phyloP scores from a whole-genome alignment of 2,113 vertebrate species.

The Albula goreensis region DNA sequence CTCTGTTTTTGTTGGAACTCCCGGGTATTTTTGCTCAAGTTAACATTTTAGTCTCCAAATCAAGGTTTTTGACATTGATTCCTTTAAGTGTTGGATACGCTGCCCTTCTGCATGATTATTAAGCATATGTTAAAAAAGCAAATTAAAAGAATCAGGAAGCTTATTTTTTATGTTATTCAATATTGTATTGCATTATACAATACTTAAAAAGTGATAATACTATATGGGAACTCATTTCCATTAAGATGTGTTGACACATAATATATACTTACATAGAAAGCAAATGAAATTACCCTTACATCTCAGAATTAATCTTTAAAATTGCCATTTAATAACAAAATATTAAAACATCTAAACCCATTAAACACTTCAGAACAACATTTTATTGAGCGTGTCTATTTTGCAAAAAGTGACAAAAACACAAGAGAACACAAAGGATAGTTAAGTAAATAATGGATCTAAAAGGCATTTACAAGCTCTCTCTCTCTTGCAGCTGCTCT shows the following conservation, averaged over 20 bases:
- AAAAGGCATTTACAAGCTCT: neutral
- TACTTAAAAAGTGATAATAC: neutral
- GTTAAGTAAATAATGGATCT: slow-evolving; percentile 14
- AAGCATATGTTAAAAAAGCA: neutral
- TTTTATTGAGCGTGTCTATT: neutral
- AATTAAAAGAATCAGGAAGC: neutral
- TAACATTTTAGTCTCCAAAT: neutral
- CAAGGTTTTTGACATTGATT: neutral
- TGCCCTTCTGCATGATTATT: neutral
- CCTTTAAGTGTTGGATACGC: neutral
- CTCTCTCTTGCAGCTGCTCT: neutral
- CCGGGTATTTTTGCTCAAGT: neutral
- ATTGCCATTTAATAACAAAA: neutral
- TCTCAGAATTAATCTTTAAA: neutral
- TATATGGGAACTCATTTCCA: neutral
- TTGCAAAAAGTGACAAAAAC: neutral
- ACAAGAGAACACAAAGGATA: neutral
- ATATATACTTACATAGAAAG: neutral
- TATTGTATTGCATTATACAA: neutral
- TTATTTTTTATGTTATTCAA: neutral
- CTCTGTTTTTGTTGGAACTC: slow-evolving; percentile 18
- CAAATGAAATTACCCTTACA: neutral
- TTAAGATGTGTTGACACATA: neutral
- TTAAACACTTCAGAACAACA: neutral
- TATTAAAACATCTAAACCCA: neutral